phyloP scores from a whole-genome alignment of 2,888 invertebrate genomes.

The Luffia ferchaultella region DNA sequence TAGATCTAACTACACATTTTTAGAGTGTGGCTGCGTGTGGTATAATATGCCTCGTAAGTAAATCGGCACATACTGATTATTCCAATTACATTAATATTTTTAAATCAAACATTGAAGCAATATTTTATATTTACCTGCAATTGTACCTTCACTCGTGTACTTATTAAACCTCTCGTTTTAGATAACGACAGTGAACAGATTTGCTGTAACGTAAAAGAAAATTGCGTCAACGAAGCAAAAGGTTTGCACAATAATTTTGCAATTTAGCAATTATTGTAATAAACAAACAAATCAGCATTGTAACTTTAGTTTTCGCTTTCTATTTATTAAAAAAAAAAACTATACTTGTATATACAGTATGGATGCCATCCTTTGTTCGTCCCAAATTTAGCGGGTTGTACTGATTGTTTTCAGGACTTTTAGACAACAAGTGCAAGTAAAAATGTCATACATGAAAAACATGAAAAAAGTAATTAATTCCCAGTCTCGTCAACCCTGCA shows the following conservation, averaged over 20 bases:
- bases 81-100: not conserved
- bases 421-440: too few species aligned
- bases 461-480: too few species aligned
- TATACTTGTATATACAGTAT: too few species aligned
- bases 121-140: not conserved
- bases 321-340: not conserved
- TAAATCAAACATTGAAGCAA: not conserved
- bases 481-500: too few species aligned
- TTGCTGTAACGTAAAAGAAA: constrained; percentile 38
- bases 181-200: constrained; percentile 35
- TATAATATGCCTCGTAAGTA: constrained; percentile 37
- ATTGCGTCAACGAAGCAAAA: constrained; percentile 35
- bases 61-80: too few species aligned
- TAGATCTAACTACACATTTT: constrained; percentile 24
- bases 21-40: constrained; percentile 24
- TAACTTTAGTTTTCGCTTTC: too few species aligned
- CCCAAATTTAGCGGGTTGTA: too few species aligned
- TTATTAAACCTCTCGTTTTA: constrained; percentile 20
- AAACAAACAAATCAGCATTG: too few species aligned
- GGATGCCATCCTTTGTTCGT: too few species aligned
- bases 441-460: too few species aligned
- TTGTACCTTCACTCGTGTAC: not conserved
- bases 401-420: too few species aligned
- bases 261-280: not conserved
- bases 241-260: constrained; percentile 22